Evolutionary conservation across 2,888 invertebrate genomes (phyloP), one percentile per base, ranked within the genome.

Genomic region (Trichogramma evanescens): DNA sequence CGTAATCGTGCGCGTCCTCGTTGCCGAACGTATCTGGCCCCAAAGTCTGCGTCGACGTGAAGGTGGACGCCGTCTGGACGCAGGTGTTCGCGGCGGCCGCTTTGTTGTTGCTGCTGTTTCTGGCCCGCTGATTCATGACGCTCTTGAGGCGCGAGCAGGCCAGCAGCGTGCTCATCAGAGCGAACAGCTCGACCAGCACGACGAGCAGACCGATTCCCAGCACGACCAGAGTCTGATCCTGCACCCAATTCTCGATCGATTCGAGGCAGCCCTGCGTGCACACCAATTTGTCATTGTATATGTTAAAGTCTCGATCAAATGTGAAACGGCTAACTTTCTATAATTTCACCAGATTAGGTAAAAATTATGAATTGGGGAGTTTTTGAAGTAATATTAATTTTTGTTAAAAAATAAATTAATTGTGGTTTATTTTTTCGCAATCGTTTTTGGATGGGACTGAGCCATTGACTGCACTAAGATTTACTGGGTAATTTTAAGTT

Each of bases 161-260:
- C 58, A 89, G 80, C 10, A 89, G 82, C 0, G 88, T 87, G 71
- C 86, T 86, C 5, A 90, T 77, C 5, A 91, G 79, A 0, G 89
- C 86, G 54, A 83, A 83, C 60, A 91, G 84, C 75, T 91, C 90
- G 52, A 90, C 82, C n/a, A 89, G 74, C 1, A 89, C 86, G 26
- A 88, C 79, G 3, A 86, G 79, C 57, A 91, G 80, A 26, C 88
- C 83, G 26, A 84, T 82, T 4, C 82, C 81, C 70, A 91, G 80
- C 67, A 91, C 83, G 45, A 88, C 79, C 40, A 87, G 74, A 68
- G 89, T 89, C 67, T 91, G 91, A 62, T 88, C 83, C 59, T 88
- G 84, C 71, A 89, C 89, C 91, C 91, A 91, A 62, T 84, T 83
- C 74, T 90, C 88, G 58, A 91, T 77, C 73, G 82, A 82, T 42